Evolutionary conservation across 2,888 invertebrate genomes (phyloP).

Genomic region (Noctua comes): DNA sequence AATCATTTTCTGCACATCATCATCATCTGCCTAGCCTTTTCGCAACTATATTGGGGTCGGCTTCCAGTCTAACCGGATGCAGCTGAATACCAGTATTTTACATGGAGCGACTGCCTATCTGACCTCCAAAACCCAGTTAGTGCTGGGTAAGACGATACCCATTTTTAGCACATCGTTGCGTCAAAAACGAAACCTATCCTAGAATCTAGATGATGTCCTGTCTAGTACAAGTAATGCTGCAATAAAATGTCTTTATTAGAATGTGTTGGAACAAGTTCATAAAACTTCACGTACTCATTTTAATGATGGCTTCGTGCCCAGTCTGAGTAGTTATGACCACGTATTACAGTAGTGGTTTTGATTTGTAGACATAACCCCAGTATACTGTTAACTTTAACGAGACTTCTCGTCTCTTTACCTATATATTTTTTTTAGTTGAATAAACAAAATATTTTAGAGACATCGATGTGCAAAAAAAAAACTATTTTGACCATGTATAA

Average conservation of each 20-base stretch:
- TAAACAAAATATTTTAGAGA: neutral
- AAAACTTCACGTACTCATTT: slow-evolving; percentile 28
- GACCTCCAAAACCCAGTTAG: no score
- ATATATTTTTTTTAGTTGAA: neutral
- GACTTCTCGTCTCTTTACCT: neutral
- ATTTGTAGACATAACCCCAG: neutral
- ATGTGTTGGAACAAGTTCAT: neutral
- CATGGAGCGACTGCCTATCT: no score
- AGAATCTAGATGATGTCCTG: neutral
- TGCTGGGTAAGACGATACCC: no score
- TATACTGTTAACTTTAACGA: neutral
- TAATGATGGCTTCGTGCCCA: slow-evolving; percentile 25
- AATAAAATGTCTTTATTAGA: slow-evolving; percentile 26
- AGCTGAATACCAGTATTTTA: no score
- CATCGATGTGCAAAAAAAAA: neutral
- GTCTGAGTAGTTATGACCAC: slow-evolving; percentile 10
- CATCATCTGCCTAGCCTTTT: no score
- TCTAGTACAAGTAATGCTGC: slow-evolving; percentile 6
- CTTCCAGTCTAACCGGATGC: no score
- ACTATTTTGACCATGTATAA: neutral
- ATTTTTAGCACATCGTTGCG: neutral
- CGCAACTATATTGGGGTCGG: no score
- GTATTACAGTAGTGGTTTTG: slow-evolving; percentile 7
- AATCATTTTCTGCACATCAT: neutral
- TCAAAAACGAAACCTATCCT: neutral